A percentile compares a stretch with the other conserved stretches of the same genome.
Conservation (phyloP, 2,888 invertebrate genomes). For the Nyleta sp. region DNA sequence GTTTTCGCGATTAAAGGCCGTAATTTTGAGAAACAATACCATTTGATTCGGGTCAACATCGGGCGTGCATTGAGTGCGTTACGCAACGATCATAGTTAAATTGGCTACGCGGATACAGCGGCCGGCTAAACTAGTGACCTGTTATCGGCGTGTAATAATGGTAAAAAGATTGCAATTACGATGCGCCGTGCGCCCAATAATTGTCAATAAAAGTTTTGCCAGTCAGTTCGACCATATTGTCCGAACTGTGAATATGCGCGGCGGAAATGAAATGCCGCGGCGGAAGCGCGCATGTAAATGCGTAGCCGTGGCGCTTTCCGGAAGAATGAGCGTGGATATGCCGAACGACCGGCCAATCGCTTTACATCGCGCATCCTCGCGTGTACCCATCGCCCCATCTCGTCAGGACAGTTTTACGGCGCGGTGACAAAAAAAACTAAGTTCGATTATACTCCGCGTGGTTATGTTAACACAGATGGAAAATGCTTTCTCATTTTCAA, state of each 20-base stretch:
- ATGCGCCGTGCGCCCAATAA: slow-evolving; percentile 45
- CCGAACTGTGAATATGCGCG: slow-evolving; percentile 48
- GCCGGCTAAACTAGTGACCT: slow-evolving; percentile 18
- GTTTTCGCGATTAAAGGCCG: no score
- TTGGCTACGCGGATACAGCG: slow-evolving; percentile 45
- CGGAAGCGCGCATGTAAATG: slow-evolving; percentile 59
- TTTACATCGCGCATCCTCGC: no score
- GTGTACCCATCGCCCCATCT: no score
- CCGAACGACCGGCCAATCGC: slow-evolving; percentile 39
- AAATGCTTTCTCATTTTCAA: no score
- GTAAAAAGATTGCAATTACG: slow-evolving; percentile 62
- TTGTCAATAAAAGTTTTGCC: slow-evolving; percentile 59
- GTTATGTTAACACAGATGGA: no score
- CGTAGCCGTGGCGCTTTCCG: slow-evolving; percentile 39
- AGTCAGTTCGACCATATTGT: slow-evolving; percentile 43
- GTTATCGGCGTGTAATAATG: slow-evolving; percentile 48
- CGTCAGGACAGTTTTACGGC: no score
- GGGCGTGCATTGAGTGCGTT: slow-evolving; percentile 19
- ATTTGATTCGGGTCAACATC: slow-evolving; percentile 19
- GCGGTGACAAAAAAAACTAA: no score
- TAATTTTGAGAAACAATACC: slow-evolving; percentile 33
- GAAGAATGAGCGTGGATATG: slow-evolving; percentile 51
- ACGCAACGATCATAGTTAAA: slow-evolving; percentile 49
- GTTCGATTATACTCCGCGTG: no score
- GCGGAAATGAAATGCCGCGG: slow-evolving; percentile 62